Conservation (phyloP, 30 jellyfish, hydroid and myxozoan genomes). For the Morbakka virulenta region DNA sequence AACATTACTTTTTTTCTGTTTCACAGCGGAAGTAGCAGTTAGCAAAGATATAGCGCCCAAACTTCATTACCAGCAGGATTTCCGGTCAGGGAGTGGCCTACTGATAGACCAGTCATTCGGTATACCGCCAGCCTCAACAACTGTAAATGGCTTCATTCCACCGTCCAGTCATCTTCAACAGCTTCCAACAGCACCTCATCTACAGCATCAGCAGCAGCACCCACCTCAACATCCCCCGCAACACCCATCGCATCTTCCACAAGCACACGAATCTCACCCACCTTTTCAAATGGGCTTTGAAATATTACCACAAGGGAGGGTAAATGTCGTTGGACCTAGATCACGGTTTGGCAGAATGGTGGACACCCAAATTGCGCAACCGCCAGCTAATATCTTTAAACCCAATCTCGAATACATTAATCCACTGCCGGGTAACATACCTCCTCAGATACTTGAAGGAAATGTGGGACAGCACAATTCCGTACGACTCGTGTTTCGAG, state of each 20-base stretch:
- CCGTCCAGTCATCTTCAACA: neutral
- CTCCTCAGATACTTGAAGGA: neutral
- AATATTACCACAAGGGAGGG: neutral
- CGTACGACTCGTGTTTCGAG: neutral
- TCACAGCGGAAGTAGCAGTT: neutral
- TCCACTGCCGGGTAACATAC: neutral
- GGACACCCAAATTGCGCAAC: neutral
- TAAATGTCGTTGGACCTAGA: neutral
- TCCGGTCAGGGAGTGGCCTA: neutral
- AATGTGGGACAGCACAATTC: neutral
- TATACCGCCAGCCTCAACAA: neutral
- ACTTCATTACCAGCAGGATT: neutral
- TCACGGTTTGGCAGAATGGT: neutral
- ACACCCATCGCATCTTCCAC: neutral
- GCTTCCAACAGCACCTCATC: neutral
- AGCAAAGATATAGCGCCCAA: neutral
- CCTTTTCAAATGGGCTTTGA: neutral
- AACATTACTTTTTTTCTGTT: neutral
- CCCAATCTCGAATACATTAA: neutral
- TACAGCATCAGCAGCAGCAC: no score
- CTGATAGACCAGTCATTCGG: neutral
- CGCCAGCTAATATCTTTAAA: neutral
- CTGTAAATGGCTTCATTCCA: neutral
- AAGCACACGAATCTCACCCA: neutral
- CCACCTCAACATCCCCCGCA: neutral